Evolutionary conservation across 2,888 invertebrate species (phyloP).

Genomic region (Plagodis pulveraria): DNA sequence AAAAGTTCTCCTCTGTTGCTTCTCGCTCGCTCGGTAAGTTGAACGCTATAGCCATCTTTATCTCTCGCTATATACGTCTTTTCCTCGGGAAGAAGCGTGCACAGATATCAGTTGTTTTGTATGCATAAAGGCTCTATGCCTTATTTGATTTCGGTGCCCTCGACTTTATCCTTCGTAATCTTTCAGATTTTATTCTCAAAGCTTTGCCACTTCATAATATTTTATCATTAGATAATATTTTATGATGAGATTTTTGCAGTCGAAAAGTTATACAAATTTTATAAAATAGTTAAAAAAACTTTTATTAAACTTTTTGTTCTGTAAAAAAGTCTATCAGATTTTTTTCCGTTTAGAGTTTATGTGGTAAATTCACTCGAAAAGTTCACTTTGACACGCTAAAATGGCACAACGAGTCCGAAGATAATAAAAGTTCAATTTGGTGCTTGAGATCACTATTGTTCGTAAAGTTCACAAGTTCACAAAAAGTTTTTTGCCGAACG

Average conservation of each 20-base stretch:
- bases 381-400: constrained; percentile 65
- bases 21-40: constrained; percentile 84
- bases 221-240: constrained; percentile 15
- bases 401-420: constrained; percentile 47
- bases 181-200: constrained; percentile 7
- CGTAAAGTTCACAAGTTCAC: constrained; percentile 71
- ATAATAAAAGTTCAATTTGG: constrained; percentile 66
- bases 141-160: constrained; percentile 51
- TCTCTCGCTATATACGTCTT: constrained; percentile 48
- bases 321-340: constrained; percentile 4
- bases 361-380: constrained; percentile 45
- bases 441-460: constrained; percentile 42
- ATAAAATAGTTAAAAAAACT: constrained; percentile 14
- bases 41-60: constrained; percentile 85
- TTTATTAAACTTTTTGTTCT: not conserved
- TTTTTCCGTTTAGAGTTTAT: constrained; percentile 28
- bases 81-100: constrained; percentile 79
- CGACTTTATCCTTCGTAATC: constrained; percentile 38
- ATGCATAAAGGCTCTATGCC: constrained; percentile 75
- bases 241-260: constrained; percentile 6
- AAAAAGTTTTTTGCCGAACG: constrained; percentile 70
- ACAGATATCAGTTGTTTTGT: constrained; percentile 74
- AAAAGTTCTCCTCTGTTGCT: constrained; percentile 83
- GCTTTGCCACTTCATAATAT: constrained; percentile 31
- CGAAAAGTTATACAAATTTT: constrained; percentile 3